A percentile compares a stretch with the other conserved stretches of the same genome.
Evolutionary conservation across 2,888 invertebrate species (phyloP).

Genomic region (Nipponacmea schrenckii): DNA sequence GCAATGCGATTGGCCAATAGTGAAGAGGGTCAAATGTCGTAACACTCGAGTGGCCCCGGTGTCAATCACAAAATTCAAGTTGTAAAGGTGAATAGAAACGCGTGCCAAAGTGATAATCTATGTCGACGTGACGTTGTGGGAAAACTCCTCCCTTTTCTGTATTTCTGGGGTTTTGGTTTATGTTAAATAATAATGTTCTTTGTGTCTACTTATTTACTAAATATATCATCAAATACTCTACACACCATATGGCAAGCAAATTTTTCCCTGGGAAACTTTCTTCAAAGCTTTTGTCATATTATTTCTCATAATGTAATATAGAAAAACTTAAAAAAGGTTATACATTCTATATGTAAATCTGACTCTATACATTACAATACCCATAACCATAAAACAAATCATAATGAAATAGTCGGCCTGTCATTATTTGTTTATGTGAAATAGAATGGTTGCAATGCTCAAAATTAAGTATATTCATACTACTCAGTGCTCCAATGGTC

Average conservation of each 20-base stretch:
- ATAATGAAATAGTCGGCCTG: too few species aligned
- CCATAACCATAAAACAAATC: too few species aligned
- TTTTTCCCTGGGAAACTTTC: background rate
- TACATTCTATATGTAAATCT: too few species aligned
- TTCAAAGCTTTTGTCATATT: too few species aligned
- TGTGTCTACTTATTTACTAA: background rate
- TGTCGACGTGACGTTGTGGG: constrained; percentile 15
- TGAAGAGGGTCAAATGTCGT: constrained; percentile 16
- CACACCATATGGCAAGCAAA: background rate
- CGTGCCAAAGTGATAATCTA: constrained; percentile 16
- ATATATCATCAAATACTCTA: background rate
- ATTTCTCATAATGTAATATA: too few species aligned
- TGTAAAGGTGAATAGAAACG: constrained; percentile 1
- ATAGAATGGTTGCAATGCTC: too few species aligned
- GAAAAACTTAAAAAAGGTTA: too few species aligned
- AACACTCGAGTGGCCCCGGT: constrained; percentile 6
- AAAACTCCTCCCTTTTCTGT: constrained; percentile 19
- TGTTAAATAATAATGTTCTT: background rate
- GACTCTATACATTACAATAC: too few species aligned
- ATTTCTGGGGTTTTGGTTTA: constrained; percentile 9
- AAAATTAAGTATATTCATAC: too few species aligned
- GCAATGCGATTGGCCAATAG: constrained; percentile 15
- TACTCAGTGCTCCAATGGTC: too few species aligned
- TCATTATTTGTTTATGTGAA: too few species aligned
- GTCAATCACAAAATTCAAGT: constrained; percentile 16